phyloP scores from a whole-genome alignment of 2,113 vertebrate species.

The Limnothrissa miodon region DNA sequence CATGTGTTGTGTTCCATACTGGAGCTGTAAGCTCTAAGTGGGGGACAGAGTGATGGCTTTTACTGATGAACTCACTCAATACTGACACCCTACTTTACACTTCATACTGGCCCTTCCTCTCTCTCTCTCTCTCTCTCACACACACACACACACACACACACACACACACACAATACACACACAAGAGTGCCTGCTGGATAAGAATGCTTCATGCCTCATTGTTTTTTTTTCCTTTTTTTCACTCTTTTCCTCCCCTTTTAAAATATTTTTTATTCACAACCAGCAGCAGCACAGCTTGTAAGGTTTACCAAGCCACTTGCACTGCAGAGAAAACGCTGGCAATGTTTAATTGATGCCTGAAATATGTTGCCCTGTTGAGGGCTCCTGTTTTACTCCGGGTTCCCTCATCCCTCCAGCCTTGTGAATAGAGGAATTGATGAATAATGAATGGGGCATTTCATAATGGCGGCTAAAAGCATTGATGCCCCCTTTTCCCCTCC shows the following conservation, averaged over 20 bases:
- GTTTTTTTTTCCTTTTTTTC: no score
- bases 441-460: conserved; percentile 2
- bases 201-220: no score
- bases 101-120: no score
- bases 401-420: neutral
- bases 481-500: neutral
- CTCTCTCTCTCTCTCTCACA: neutral
- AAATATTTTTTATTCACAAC: no score
- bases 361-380: neutral
- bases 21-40: neutral
- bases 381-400: neutral
- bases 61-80: neutral
- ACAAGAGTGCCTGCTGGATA: no score
- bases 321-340: neutral
- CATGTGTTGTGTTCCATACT: neutral
- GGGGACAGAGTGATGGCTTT: neutral
- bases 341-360: conserved; percentile 7
- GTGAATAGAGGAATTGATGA: neutral
- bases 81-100: neutral
- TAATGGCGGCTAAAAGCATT: neutral
- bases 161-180: no score
- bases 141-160: neutral
- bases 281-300: neutral
- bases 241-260: no score
- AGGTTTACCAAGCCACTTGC: neutral